Percentiles rank a stretch among this genome's conserved stretches.
phyloP scores from a whole-genome alignment of 2,113 vertebrate genomes.

The Phyllostomus discolor region DNA sequence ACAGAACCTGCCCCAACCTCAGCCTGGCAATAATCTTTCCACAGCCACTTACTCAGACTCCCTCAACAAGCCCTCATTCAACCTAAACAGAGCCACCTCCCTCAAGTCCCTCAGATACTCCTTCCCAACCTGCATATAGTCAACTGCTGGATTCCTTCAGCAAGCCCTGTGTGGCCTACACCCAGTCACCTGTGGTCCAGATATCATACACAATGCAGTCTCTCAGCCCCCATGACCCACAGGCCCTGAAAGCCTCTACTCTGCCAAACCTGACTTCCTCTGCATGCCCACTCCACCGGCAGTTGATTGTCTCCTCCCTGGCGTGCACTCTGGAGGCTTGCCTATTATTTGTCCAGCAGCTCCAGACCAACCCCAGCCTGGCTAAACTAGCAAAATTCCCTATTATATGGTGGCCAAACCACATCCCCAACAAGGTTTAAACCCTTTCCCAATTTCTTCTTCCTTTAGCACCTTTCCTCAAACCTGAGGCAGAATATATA shows the following conservation, averaged over 20 bases:
- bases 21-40: background rate
- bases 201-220: background rate
- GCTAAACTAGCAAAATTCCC: background rate
- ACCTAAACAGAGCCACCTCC: background rate
- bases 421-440: background rate
- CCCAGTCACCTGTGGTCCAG: background rate
- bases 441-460: background rate
- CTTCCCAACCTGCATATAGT: background rate
- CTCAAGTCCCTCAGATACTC: background rate
- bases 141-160: background rate
- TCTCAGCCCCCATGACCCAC: background rate
- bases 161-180: background rate
- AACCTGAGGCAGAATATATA: background rate
- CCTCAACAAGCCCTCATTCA: background rate
- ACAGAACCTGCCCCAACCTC: background rate
- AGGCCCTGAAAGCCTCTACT: background rate
- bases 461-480: background rate
- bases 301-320: background rate
- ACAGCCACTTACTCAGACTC: background rate
- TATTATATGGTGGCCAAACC: background rate
- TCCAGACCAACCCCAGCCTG: background rate
- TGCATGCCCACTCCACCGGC: too few species aligned
- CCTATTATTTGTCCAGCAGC: background rate
- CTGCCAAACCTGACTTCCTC: background rate
- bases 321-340: rapidly evolving